phyloP scores from a whole-genome alignment of 1,140 invertebrate species.

The Megathymus violae region DNA sequence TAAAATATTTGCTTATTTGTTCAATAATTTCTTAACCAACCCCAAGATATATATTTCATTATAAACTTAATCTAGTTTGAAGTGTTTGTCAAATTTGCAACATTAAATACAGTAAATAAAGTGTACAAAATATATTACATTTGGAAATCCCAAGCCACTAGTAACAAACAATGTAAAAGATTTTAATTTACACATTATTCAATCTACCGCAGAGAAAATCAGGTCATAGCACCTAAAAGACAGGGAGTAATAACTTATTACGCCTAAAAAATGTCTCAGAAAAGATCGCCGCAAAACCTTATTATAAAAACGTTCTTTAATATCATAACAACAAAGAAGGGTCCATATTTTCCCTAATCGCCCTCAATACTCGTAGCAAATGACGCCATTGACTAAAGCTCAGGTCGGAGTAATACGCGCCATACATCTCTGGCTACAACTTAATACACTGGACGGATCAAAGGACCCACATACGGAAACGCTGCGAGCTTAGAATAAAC shows the following conservation, averaged over 20 bases:
- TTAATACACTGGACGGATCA: conserved; percentile 81
- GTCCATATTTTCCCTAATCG: conserved; percentile 43
- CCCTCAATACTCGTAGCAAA: conserved; percentile 53
- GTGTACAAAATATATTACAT: too few species aligned
- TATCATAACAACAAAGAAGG: conserved; percentile 42
- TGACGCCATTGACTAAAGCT: conserved; percentile 65
- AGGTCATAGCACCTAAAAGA: background rate
- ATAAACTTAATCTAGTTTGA: too few species aligned
- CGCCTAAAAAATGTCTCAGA: background rate
- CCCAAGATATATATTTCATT: too few species aligned
- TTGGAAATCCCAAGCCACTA: too few species aligned
- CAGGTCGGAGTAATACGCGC: conserved; percentile 69
- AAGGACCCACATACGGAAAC: conserved; percentile 77
- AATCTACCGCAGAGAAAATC: too few species aligned
- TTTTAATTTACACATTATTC: too few species aligned
- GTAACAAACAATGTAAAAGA: too few species aligned
- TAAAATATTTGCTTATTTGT: too few species aligned
- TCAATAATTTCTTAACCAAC: too few species aligned
- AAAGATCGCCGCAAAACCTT: conserved; percentile 19
- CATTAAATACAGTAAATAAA: too few species aligned
- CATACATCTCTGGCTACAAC: conserved; percentile 72
- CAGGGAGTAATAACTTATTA: background rate
- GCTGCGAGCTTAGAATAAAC: conserved; percentile 82
- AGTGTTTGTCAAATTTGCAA: too few species aligned
- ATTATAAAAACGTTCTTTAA: conserved; percentile 29